phyloP scores from a whole-genome alignment of 2,888 invertebrate genomes.

The Chorisops tibialis region DNA sequence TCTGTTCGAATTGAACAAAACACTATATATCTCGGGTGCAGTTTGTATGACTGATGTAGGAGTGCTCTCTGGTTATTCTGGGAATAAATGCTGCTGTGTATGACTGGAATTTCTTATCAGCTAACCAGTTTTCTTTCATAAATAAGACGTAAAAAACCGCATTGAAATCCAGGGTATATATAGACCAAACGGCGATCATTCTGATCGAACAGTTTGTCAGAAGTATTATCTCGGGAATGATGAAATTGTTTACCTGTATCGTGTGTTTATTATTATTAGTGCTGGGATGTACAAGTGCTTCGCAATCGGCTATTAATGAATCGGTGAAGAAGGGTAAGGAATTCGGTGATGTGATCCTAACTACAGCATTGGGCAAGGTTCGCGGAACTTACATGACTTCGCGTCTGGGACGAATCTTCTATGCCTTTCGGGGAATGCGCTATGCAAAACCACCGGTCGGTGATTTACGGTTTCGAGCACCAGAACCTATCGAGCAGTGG shows the following conservation, averaged over 20 bases:
- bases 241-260: neutral
- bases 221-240: neutral
- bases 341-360: conserved; percentile 9
- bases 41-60: too few species aligned
- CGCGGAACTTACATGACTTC: conserved; percentile 41
- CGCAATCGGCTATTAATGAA: neutral
- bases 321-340: neutral
- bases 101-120: conserved; percentile 8
- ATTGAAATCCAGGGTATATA: neutral
- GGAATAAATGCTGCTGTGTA: neutral
- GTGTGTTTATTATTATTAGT: neutral
- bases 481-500: conserved; percentile 54
- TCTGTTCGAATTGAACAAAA: too few species aligned
- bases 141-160: neutral
- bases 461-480: conserved; percentile 47
- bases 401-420: conserved; percentile 40
- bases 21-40: too few species aligned
- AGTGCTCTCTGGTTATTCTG: conserved; percentile 1
- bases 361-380: conserved; percentile 39
- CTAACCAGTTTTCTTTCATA: neutral
- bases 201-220: neutral
- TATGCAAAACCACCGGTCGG: conserved; percentile 46
- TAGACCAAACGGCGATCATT: neutral
- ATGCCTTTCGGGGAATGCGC: conserved; percentile 47
- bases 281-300: neutral